Percentiles rank a stretch among this genome's conserved stretches.
Evolutionary conservation across 2,113 vertebrate species (phyloP).

Genomic region (Amblyornis subalaris): DNA sequence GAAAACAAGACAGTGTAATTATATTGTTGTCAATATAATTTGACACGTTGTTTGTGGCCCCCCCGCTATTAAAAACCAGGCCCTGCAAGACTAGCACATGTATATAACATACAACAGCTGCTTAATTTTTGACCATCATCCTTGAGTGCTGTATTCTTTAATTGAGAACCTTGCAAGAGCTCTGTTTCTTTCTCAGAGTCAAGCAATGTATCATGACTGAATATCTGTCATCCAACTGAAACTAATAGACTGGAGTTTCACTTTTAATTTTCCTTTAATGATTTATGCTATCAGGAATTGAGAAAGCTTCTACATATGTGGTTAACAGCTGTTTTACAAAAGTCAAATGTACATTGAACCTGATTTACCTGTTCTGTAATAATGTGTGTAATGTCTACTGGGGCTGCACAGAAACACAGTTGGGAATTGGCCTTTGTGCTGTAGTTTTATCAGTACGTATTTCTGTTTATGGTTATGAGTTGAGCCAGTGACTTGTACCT

Average conservation of each 20-base stretch:
- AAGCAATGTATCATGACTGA: neutral
- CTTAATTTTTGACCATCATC: neutral
- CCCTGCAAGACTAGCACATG: too few species aligned
- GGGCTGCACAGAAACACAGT: neutral
- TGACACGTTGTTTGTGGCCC: too few species aligned
- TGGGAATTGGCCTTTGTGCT: neutral
- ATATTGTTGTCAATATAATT: too few species aligned
- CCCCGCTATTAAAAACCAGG: too few species aligned
- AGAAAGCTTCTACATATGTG: neutral
- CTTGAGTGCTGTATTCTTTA: neutral
- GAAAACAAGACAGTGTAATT: neutral
- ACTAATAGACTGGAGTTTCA: neutral
- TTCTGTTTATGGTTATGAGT: neutral
- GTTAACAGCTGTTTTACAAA: neutral
- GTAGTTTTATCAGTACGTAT: neutral
- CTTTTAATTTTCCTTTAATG: neutral
- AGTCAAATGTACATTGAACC: neutral
- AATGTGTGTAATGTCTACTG: rapidly evolving
- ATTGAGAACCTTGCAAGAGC: neutral
- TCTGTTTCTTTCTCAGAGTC: neutral
- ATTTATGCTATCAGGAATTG: neutral
- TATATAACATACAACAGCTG: neutral
- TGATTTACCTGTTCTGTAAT: neutral
- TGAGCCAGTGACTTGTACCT: neutral
- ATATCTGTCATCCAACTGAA: neutral